Percentiles rank a stretch among this genome's conserved stretches.
Conservation (phyloP, 1,140 invertebrate genomes). For the Drosophila parvula region DNA sequence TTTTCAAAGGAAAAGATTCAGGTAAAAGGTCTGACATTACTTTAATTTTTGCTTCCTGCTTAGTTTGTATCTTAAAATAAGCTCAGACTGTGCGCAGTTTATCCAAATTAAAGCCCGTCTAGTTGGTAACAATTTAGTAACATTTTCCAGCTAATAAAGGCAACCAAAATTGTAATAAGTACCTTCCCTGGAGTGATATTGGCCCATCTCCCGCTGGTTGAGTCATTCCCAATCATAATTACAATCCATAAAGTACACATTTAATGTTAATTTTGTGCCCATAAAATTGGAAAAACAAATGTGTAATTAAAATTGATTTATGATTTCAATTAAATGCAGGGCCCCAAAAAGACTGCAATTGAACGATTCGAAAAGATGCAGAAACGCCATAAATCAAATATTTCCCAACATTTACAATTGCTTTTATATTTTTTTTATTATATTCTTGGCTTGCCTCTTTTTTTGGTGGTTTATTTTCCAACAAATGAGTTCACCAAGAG, state of each 20-base stretch:
- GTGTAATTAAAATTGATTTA: constrained; percentile 67
- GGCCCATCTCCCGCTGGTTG: not conserved
- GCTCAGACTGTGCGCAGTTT: not conserved
- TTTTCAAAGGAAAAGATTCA: too few relatives aligned
- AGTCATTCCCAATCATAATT: constrained; percentile 22
- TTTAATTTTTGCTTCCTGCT: too few relatives aligned
- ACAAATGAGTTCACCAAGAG: constrained; percentile 10
- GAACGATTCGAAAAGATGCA: not conserved
- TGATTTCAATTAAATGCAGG: constrained; percentile 28
- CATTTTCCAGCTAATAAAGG: not conserved
- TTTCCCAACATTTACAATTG: constrained; percentile 27
- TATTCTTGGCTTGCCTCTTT: not conserved
- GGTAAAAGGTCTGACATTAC: too few relatives aligned
- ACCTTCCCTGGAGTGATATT: not conserved
- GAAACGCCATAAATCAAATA: constrained; percentile 29
- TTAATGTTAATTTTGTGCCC: constrained; percentile 35
- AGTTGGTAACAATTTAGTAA: not conserved
- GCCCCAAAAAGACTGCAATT: constrained; percentile 6
- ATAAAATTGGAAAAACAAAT: constrained; percentile 18
- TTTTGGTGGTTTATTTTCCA: not conserved
- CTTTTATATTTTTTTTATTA: not conserved
- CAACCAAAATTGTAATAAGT: not conserved
- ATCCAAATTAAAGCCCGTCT: not conserved
- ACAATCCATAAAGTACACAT: constrained; percentile 7
- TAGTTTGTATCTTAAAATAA: too few relatives aligned